phyloP scores from a whole-genome alignment of 2,797 vertebrate species.

The Eulemur rubriventer region DNA sequence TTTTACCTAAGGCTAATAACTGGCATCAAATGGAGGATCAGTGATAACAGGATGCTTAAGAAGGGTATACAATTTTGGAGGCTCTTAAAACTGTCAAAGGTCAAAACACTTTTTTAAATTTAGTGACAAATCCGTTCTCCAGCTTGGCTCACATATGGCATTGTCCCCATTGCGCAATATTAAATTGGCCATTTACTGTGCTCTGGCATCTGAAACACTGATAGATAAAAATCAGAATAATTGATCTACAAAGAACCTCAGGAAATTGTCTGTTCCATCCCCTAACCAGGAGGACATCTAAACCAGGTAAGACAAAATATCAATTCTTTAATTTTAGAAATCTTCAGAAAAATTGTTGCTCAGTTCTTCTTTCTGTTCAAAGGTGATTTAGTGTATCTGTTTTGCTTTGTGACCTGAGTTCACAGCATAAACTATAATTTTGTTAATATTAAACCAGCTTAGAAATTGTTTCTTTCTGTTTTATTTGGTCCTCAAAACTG shows the following conservation, averaged over 20 bases:
- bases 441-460: constrained; percentile 27
- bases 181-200: background rate
- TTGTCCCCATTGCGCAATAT: background rate
- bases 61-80: background rate
- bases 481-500: constrained; percentile 38
- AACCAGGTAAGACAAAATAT: background rate
- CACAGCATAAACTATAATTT: background rate
- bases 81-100: background rate
- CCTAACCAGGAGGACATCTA: background rate
- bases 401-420: constrained; percentile 22
- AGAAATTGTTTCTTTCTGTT: constrained; percentile 33
- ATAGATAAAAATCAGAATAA: background rate
- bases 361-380: background rate
- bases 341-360: background rate
- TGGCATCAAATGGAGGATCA: background rate
- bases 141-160: background rate
- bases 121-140: background rate
- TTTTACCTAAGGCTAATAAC: background rate
- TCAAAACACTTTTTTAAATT: background rate
- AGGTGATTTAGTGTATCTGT: background rate
- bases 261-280: background rate
- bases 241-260: background rate
- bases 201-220: constrained; percentile 5
- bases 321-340: constrained; percentile 8
- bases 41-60: background rate